Percentiles rank a stretch among this genome's conserved stretches.
These are phyloP conservation scores for Cyrtorhinus lividipennis DNA, from an alignment of 1,140 invertebrate genomes.

Conservation along the genomic window DNA sequence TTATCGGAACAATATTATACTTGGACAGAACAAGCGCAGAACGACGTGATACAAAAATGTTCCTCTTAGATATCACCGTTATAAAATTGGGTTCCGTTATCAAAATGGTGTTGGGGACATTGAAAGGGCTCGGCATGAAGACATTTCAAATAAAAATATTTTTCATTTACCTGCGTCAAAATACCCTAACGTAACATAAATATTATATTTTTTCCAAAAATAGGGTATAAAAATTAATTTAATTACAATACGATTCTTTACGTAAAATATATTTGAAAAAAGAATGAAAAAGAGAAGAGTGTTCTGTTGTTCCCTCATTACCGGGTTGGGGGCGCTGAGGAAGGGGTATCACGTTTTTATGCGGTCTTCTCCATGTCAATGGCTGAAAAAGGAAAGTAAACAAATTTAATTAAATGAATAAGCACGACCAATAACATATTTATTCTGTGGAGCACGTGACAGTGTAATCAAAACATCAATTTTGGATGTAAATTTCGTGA, in stretches of 20 bases:
- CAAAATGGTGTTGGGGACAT: no score
- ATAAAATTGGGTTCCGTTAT: no score
- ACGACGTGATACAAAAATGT: no score
- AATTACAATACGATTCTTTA: slow-evolving; percentile 15
- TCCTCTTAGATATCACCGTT: no score
- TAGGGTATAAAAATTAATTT: slow-evolving; percentile 13
- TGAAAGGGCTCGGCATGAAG: no score
- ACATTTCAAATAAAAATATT: no score
- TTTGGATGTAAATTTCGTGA: no score
- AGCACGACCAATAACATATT: not conserved
- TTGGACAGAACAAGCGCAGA: no score
- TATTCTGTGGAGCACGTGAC: no score
- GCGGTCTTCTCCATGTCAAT: slow-evolving; percentile 56
- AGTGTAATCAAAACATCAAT: no score
- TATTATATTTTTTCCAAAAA: not conserved
- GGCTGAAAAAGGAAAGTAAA: slow-evolving; percentile 28
- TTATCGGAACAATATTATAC: no score
- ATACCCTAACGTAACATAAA: not conserved
- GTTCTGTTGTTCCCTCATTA: slow-evolving; percentile 9
- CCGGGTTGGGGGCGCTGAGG: not conserved
- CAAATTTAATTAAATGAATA: slow-evolving; percentile 5
- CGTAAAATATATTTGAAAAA: slow-evolving; percentile 11
- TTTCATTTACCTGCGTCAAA: no score
- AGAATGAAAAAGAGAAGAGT: not conserved
- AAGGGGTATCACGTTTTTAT: slow-evolving; percentile 27